Percentiles rank a stretch among this genome's conserved stretches.
These are phyloP conservation scores for Sibirionetta formosa DNA, from an alignment of 2,797 vertebrate species.

Conservation along the genomic window DNA sequence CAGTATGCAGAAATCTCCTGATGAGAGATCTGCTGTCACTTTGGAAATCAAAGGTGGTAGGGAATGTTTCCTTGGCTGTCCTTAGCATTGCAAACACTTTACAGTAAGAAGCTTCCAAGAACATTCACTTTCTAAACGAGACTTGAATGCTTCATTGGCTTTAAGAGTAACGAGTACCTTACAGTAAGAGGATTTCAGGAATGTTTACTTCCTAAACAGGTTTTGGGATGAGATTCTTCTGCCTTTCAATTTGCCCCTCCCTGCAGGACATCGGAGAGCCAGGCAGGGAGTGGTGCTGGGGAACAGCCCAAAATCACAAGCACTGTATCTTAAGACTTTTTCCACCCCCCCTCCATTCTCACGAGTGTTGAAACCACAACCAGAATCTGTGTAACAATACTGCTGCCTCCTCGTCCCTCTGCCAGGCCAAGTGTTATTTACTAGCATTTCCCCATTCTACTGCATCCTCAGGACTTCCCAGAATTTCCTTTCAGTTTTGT, in stretches of 20 bases:
- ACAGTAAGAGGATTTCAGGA: conserved; percentile 68
- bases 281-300: no score
- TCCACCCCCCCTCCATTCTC: rapidly evolving
- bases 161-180: conserved; percentile 39
- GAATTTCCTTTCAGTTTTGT: background rate
- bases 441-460: background rate
- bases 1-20: background rate
- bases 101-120: conserved; percentile 15
- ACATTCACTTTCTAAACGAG: background rate
- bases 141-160: background rate
- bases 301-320: background rate
- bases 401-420: background rate
- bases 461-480: background rate
- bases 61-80: conserved; percentile 32
- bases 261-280: background rate
- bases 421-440: background rate
- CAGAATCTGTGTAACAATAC: background rate
- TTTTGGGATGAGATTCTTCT: conserved; percentile 2
- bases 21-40: background rate
- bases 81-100: background rate
- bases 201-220: conserved; percentile 59
- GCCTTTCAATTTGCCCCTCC: rapidly evolving
- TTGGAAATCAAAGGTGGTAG: background rate
- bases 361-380: background rate
- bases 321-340: background rate